Conservation (phyloP, 1,140 invertebrate species). For the Micrasema minimum region DNA sequence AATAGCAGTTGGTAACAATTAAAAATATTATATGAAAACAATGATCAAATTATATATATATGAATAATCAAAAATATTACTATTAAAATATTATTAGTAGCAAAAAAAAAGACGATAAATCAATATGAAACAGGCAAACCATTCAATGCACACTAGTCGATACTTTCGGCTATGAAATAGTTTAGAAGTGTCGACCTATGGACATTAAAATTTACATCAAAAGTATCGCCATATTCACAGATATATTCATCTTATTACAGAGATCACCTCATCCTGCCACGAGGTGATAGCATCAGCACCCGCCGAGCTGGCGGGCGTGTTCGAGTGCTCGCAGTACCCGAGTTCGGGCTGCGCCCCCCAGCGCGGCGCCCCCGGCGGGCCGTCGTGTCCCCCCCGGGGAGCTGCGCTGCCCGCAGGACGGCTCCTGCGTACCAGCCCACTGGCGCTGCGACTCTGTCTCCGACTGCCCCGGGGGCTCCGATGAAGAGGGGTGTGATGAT, state of each 20-base stretch:
- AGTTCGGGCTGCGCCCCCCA: slow-evolving; percentile 61
- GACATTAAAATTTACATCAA: too few relatives aligned
- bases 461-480: slow-evolving; percentile 73
- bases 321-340: slow-evolving; percentile 71
- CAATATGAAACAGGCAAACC: too few relatives aligned
- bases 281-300: slow-evolving; percentile 68
- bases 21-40: too few relatives aligned
- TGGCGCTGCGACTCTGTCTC: slow-evolving; percentile 76
- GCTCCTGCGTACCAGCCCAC: slow-evolving; percentile 70
- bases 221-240: too few relatives aligned
- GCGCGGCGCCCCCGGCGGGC: slow-evolving; percentile 55
- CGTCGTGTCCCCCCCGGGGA: slow-evolving; percentile 64
- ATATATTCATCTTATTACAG: slow-evolving; percentile 55
- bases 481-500: slow-evolving; percentile 70
- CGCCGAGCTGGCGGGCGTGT: slow-evolving; percentile 66
- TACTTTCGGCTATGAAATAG: too few relatives aligned
- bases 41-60: too few relatives aligned
- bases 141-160: too few relatives aligned
- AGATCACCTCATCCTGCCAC: slow-evolving; percentile 71
- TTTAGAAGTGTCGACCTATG: too few relatives aligned
- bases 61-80: too few relatives aligned
- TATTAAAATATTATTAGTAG: too few relatives aligned
- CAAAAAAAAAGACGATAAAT: too few relatives aligned
- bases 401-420: slow-evolving; percentile 71
- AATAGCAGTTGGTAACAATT: too few relatives aligned